Percentiles rank a stretch among this genome's conserved stretches.
phyloP scores from a whole-genome alignment of 2,888 invertebrate species.

The Scelioninae gen. 1 region DNA sequence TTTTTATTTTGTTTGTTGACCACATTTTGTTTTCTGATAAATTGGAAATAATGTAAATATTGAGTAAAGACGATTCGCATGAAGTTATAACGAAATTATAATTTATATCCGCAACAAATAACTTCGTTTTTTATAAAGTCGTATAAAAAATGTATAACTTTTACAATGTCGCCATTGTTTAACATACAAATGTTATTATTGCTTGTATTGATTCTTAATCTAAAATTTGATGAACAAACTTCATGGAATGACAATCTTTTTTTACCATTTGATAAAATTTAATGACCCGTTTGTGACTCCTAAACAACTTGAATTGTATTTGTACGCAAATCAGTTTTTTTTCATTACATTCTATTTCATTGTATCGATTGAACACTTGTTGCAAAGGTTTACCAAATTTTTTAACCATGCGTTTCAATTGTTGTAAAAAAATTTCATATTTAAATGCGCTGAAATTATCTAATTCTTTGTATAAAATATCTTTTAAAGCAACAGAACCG shows the following conservation, averaged over 20 bases:
- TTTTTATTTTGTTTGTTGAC: not conserved
- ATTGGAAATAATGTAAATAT: not conserved
- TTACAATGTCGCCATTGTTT: conserved; percentile 26
- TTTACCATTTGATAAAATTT: conserved; percentile 23
- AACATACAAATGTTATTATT: conserved; percentile 31
- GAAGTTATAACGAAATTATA: conserved; percentile 13
- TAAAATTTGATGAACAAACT: conserved; percentile 17
- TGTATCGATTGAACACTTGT: conserved; percentile 46
- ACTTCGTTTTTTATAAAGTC: not conserved
- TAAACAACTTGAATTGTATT: conserved; percentile 22
- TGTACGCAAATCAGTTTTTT: conserved; percentile 2
- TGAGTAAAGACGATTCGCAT: not conserved
- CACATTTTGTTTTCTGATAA: not conserved
- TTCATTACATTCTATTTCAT: conserved; percentile 34
- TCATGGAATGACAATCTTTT: conserved; percentile 15
- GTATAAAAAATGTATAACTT: conserved; percentile 34
- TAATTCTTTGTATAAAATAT: too few relatives aligned
- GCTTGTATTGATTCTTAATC: conserved; percentile 2
- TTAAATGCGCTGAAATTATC: too few relatives aligned
- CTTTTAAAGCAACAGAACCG: conserved; percentile 29
- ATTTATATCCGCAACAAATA: not conserved
- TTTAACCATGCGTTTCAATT: conserved; percentile 32
- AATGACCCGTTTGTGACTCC: conserved; percentile 14
- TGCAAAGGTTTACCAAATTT: conserved; percentile 54
- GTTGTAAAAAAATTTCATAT: conserved; percentile 45